Evolutionary conservation across 2,888 invertebrate species (phyloP).

Genomic region (Diarsia mendica): DNA sequence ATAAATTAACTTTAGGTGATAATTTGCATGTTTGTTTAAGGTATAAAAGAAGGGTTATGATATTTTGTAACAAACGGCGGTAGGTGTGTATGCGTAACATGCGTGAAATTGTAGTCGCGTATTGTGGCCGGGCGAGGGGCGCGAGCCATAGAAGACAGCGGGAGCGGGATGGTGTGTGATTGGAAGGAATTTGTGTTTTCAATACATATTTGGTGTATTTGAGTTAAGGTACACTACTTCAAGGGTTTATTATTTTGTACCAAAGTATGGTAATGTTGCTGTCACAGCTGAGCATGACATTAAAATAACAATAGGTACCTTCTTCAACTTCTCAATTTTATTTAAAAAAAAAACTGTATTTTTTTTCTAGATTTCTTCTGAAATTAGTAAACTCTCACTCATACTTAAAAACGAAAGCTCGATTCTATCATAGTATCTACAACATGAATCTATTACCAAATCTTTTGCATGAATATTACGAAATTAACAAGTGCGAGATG

Average conservation of each 20-base stretch:
- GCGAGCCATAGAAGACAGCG: slow-evolving; percentile 23
- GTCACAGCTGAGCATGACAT: not conserved
- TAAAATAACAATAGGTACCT: no score
- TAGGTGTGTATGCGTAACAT: slow-evolving; percentile 47
- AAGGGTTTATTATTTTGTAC: not conserved
- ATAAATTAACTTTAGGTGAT: slow-evolving; percentile 16
- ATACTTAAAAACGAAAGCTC: not conserved
- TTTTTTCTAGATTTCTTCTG: no score
- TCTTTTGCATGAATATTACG: slow-evolving; percentile 1
- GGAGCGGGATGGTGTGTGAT: not conserved
- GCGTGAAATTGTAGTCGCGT: slow-evolving; percentile 54
- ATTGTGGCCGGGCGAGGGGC: slow-evolving; percentile 5
- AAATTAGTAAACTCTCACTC: not conserved
- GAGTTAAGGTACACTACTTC: not conserved
- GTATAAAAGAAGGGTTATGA: slow-evolving; percentile 36
- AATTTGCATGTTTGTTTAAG: slow-evolving; percentile 53
- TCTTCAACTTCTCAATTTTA: no score
- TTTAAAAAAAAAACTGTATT: no score
- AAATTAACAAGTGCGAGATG: slow-evolving; percentile 8
- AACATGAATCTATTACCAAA: not conserved
- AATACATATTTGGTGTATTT: not conserved
- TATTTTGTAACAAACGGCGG: slow-evolving; percentile 53
- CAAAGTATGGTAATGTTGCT: not conserved
- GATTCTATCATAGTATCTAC: not conserved
- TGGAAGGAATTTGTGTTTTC: not conserved